Evolutionary conservation across 1,140 invertebrate species (phyloP), one percentile per base, ranked within the genome.

Genomic region (Ostrea edulis): DNA sequence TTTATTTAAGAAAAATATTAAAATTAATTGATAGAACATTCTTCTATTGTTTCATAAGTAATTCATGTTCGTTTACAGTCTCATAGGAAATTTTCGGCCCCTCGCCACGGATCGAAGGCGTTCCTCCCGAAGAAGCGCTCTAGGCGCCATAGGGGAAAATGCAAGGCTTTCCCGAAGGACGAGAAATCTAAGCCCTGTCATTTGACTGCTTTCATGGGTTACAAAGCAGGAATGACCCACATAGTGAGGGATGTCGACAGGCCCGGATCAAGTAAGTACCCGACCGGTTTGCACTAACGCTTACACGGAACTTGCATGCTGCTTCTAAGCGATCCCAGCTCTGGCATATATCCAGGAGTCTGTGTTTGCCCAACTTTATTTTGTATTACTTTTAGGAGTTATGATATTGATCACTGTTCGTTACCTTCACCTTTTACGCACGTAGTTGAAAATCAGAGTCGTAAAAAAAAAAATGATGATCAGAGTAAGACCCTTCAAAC

Each of bases 101-200:
- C 99, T 90, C 97, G 99, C 91, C 99, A 99, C 97, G 99, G 99
- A 91, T 99, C 98, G 85, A 99, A 99, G 98, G 99, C 98, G 92
- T 99, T 99, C 96, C 97, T 99, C 95, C 99, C 99, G 92, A 99
- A 99, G 96, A 99, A 99, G 96, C 97, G 99, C 91, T 97, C 98
- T 88, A 96, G 96, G 89, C 97, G 98, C 94, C 98, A 99, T 96
- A 97, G 98, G 96, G 99, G 99, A 93, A 99, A 99, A 95, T 98
- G 99, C 84, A 99, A 99, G 98, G 97, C 99, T 89, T 99, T 99
- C 96, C 99, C 99, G n/a, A 99, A 98, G 94, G 99, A 99, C 97
- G 98, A 99, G 94, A 96, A 97, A 29, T 97, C 95, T 90, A 99
- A 99, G 95, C 99, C 99, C 54, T 98, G 99, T 8, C 99, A 99